Evolutionary conservation across 2,888 invertebrate species (phyloP).

Genomic region (Epicampocera succincta): DNA sequence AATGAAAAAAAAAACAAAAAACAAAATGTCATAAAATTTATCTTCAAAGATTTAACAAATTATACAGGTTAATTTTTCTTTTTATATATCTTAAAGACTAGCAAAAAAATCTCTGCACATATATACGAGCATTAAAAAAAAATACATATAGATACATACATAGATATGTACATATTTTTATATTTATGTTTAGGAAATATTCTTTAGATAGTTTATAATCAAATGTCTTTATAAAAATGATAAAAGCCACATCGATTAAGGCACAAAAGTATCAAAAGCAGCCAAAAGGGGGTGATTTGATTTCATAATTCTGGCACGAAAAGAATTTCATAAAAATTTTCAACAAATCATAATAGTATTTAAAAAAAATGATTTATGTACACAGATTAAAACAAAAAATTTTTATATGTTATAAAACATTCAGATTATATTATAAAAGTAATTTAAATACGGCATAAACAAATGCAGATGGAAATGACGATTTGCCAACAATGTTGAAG

Average conservation of each 20-base stretch:
- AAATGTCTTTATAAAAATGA: too few relatives aligned
- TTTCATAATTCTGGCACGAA: conserved; percentile 1
- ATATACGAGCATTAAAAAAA: too few relatives aligned
- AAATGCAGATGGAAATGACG: conserved; percentile 3
- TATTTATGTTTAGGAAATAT: conserved; percentile 32
- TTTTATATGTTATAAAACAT: conserved; percentile 52
- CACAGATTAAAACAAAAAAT: conserved; percentile 48
- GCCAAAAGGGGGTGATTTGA: background rate
- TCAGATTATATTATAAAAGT: conserved; percentile 42
- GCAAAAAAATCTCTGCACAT: too few relatives aligned
- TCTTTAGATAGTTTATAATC: conserved; percentile 58
- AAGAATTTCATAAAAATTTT: conserved; percentile 47
- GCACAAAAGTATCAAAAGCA: background rate
- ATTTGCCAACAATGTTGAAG: conserved; percentile 19
- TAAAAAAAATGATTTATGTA: conserved; percentile 64
- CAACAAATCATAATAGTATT: conserved; percentile 62
- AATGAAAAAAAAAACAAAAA: conserved; percentile 9
- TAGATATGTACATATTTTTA: too few relatives aligned
- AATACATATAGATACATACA: too few relatives aligned
- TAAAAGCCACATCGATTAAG: conserved; percentile 22
- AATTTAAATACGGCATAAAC: conserved; percentile 38
- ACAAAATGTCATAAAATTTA: conserved; percentile 52
- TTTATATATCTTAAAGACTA: conserved; percentile 3
- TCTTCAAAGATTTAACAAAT: conserved; percentile 58
- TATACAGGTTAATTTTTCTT: conserved; percentile 46